Evolutionary conservation across 1,140 invertebrate genomes (phyloP).

Genomic region (Calosoma granatense): DNA sequence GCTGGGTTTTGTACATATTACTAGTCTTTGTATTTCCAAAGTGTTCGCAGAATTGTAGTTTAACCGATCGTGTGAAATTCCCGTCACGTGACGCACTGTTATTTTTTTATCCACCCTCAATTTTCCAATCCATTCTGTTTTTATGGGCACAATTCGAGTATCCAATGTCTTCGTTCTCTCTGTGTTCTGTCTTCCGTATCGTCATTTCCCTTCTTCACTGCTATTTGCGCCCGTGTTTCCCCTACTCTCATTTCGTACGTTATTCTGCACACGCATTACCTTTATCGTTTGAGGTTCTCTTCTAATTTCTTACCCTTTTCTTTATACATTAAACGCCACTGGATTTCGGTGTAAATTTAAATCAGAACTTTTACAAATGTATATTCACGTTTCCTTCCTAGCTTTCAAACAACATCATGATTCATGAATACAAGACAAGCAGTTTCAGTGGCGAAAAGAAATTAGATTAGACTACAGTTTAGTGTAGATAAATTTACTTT

Average conservation of each 20-base stretch:
- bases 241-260: background rate
- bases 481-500: too few species aligned
- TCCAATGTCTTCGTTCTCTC: slow-evolving; percentile 5
- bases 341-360: too few species aligned
- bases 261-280: background rate
- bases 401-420: too few species aligned
- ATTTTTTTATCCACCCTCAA: slow-evolving; percentile 7
- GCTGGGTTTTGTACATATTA: background rate
- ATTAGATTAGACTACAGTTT: too few species aligned
- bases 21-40: background rate
- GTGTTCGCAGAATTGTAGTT: background rate
- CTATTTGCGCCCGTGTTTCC: background rate
- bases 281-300: background rate
- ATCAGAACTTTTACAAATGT: too few species aligned
- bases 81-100: background rate
- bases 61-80: slow-evolving; percentile 2
- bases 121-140: slow-evolving; percentile 9
- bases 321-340: too few species aligned
- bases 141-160: slow-evolving; percentile 6
- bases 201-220: background rate
- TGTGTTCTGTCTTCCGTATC: background rate
- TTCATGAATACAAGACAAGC: too few species aligned
- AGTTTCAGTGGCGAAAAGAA: too few species aligned
- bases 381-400: too few species aligned
- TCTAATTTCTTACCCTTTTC: background rate